Evolutionary conservation across 2,888 invertebrate genomes (phyloP), one percentile per base, ranked within the genome.

Genomic region (Oscheius sp.): DNA sequence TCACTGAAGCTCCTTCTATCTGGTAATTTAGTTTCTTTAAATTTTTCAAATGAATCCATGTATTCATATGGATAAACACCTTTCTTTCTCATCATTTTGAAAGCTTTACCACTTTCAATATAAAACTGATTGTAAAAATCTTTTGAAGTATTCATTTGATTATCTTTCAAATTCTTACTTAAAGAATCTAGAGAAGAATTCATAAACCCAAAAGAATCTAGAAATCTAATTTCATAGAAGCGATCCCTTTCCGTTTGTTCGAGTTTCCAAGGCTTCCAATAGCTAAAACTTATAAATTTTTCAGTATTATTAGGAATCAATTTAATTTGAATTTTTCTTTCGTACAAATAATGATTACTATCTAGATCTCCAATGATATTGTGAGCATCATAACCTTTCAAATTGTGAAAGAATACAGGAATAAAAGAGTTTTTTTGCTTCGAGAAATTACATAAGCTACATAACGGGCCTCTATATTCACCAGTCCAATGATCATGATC

Each of bases 11-110:
- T 20, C 17, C 30, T 8, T 51, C 38, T 71, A 8, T 38, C 6
- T 59, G 75, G 78, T 36, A 84, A 67, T 56, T 68, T 12, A 26
- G 71, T 75, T 70, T 83, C 80, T 2, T 72, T 22, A 63, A 78
- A 84, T 50, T 63, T 73, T 30, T 74, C 70, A 32, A 57, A 67
- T 20, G 72, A 72, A 54, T 81, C 72, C 73, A 85, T 78, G 64
- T 80, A 82, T 32, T 85, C 80, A 74, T 84, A 86, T 2, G 81
- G n/a, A n/a, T n/a, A n/a, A n/a, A n/a, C n/a, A n/a, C n/a, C n/a
- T n/a, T n/a, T n/a, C n/a, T n/a, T n/a, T n/a, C n/a, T n/a, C n/a
- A n/a, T n/a, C n/a, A n/a, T n/a, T n/a, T n/a, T n/a, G n/a, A n/a
- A n/a, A n/a, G 82, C 70, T 79, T 82, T 1, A 82, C 70, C 6